A percentile compares a stretch with the other conserved stretches of the same genome.
Conservation (phyloP, 37 sponge, comb jelly and placozoan genomes). For the Geodia barretti region DNA sequence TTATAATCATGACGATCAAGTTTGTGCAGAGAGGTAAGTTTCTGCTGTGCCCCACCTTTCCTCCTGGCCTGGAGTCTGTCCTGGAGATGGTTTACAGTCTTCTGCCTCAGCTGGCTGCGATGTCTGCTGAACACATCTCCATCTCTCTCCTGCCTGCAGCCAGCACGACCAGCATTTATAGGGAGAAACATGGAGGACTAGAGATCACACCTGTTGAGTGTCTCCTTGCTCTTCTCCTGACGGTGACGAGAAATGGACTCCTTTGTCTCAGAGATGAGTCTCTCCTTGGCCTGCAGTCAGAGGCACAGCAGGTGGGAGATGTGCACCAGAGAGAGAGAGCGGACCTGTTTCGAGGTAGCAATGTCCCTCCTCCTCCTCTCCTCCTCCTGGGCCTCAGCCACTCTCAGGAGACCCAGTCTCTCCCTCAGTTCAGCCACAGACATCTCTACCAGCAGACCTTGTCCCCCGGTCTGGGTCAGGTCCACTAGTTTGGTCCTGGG, state of each 20-base stretch:
- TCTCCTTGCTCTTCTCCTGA: slow-evolving; percentile 44
- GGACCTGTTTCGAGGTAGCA: slow-evolving; percentile 72
- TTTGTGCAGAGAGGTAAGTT: too few relatives aligned
- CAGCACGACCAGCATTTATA: neutral
- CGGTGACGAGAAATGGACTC: slow-evolving; percentile 45
- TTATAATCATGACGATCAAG: too few relatives aligned
- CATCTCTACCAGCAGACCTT: slow-evolving; percentile 93
- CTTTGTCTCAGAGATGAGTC: slow-evolving; percentile 48
- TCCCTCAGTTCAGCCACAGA: slow-evolving; percentile 94
- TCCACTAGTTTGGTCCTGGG: slow-evolving; percentile 89
- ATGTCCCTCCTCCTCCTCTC: slow-evolving; percentile 89
- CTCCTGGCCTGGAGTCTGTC: slow-evolving; percentile 60
- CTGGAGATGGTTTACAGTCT: slow-evolving; percentile 51
- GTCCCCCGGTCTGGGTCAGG: slow-evolving; percentile 83
- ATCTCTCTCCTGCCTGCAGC: slow-evolving; percentile 30
- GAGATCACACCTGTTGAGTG: slow-evolving; percentile 29
- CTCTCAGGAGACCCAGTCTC: slow-evolving; percentile 74
- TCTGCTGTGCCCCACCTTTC: slow-evolving; percentile 70
- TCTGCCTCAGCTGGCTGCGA: slow-evolving; percentile 12
- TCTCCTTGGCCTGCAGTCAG: slow-evolving; percentile 59
- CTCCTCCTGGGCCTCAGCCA: slow-evolving; percentile 77
- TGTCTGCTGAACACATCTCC: slow-evolving; percentile 12
- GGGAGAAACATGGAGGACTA: neutral
- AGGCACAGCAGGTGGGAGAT: neutral
- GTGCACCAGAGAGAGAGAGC: neutral